Conservation (phyloP, 2,888 invertebrate genomes). For the Labia minor region DNA sequence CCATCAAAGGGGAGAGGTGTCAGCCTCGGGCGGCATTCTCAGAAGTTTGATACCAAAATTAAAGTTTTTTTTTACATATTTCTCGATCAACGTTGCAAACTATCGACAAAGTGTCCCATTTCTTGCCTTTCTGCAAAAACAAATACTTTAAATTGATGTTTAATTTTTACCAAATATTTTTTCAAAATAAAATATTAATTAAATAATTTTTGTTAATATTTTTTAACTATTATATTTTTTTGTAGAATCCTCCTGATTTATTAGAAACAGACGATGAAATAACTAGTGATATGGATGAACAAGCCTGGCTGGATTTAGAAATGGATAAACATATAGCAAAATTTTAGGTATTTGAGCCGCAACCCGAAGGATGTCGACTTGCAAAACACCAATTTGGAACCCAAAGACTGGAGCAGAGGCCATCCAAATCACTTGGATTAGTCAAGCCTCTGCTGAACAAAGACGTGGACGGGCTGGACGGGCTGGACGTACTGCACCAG, state of each 20-base stretch:
- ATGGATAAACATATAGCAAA: slow-evolving; percentile 27
- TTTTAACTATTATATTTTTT: background rate
- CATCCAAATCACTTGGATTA: slow-evolving; percentile 78
- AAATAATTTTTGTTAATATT: no score
- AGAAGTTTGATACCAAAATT: no score
- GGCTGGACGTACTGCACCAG: slow-evolving; percentile 80
- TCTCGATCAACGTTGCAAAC: no score
- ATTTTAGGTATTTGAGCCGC: slow-evolving; percentile 53
- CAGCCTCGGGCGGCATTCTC: no score
- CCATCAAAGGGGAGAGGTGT: no score
- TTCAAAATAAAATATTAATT: no score
- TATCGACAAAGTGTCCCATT: no score
- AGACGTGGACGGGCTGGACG: slow-evolving; percentile 88
- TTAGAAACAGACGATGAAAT: slow-evolving; percentile 35
- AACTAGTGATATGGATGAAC: slow-evolving; percentile 31
- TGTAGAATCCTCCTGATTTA: no score
- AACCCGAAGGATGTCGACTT: slow-evolving; percentile 73
- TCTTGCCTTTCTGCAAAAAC: no score
- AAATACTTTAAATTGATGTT: no score
- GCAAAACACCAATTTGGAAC: slow-evolving; percentile 73
- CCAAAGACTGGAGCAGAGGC: slow-evolving; percentile 84
- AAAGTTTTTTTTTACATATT: no score
- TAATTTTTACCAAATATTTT: no score
- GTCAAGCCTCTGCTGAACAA: slow-evolving; percentile 91
- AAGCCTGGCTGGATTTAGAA: slow-evolving; percentile 22